These are phyloP conservation scores for Temnopleurus reevesii DNA, from an alignment of 53 echinoderm and acorn worm genomes.

Conservation along the genomic window DNA sequence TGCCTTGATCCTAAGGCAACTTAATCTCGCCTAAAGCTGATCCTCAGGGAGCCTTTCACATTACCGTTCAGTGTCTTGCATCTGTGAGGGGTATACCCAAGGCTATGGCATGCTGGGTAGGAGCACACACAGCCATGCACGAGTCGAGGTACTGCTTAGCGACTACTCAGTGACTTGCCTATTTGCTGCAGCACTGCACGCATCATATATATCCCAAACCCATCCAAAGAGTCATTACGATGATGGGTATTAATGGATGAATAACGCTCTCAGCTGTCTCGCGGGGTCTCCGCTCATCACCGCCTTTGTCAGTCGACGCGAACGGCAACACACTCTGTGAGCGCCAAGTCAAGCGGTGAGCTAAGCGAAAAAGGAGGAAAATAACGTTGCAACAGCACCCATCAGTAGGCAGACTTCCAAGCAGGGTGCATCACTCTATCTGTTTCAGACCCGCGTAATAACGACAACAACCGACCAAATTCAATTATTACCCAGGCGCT, in stretches of 20 bases:
- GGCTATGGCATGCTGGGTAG: conserved; percentile 1
- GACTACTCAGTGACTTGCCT: not conserved
- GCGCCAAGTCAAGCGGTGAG: conserved; percentile 19
- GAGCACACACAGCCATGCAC: not conserved
- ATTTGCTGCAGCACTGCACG: not conserved
- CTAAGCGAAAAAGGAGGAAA: conserved; percentile 5
- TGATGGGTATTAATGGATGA: conserved; percentile 54
- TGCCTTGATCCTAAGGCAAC: conserved; percentile 53
- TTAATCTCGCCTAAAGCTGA: conserved; percentile 45
- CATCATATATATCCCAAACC: conserved; percentile 27
- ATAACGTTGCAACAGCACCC: conserved; percentile 11
- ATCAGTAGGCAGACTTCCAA: conserved; percentile 48
- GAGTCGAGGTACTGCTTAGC: not conserved
- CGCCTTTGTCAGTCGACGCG: conserved; percentile 36
- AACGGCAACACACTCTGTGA: conserved; percentile 4
- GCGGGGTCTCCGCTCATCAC: conserved; percentile 44
- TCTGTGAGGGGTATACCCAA: not conserved
- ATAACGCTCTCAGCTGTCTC: conserved; percentile 57
- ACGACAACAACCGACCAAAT: conserved; percentile 49
- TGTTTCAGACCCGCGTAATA: conserved; percentile 19
- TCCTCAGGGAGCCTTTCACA: conserved; percentile 27
- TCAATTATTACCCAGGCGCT: conserved; percentile 46
- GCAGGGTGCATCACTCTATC: conserved; percentile 23
- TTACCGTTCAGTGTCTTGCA: not conserved
- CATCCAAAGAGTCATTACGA: conserved; percentile 52